Percentiles rank a stretch among this genome's conserved stretches.
Conservation (phyloP, 1,140 invertebrate species). For the Mercenaria mercenaria region DNA sequence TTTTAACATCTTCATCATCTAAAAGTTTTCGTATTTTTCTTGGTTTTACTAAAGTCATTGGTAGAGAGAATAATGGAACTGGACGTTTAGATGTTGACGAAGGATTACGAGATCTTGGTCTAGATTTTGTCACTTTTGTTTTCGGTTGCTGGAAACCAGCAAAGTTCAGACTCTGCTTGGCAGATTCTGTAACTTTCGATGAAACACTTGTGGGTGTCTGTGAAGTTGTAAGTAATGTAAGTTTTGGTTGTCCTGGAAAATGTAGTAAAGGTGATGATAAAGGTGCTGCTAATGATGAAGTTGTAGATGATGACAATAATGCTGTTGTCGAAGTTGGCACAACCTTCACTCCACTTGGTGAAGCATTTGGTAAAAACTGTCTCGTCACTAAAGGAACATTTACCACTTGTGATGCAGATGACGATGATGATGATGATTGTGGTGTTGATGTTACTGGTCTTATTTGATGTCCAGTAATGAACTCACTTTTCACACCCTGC, state of each 20-base stretch:
- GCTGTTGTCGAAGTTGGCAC: constrained; percentile 61
- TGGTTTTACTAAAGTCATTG: constrained; percentile 39
- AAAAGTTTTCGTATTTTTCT: constrained; percentile 71
- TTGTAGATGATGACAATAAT: constrained; percentile 46
- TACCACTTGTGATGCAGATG: not conserved
- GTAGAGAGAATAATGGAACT: constrained; percentile 38
- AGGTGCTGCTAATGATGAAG: constrained; percentile 31
- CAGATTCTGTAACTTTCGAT: constrained; percentile 7
- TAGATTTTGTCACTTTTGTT: constrained; percentile 26
- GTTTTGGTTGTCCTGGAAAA: constrained; percentile 34
- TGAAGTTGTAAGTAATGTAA: constrained; percentile 46
- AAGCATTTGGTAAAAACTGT: constrained; percentile 13
- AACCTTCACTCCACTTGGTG: constrained; percentile 15
- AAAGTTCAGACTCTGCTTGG: constrained; percentile 10
- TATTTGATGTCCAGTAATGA: constrained; percentile 18
- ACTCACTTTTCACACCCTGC: constrained; percentile 2
- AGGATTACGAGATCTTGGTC: constrained; percentile 41
- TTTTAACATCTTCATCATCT: constrained; percentile 75
- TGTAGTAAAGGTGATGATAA: constrained; percentile 28
- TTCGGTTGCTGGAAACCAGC: constrained; percentile 2
- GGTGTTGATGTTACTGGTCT: constrained; percentile 29
- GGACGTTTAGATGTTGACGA: constrained; percentile 56
- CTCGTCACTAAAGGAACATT: constrained; percentile 26
- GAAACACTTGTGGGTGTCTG: not conserved
- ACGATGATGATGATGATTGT: not conserved